Evolutionary conservation across 2,888 invertebrate genomes (phyloP).

Genomic region (Conchocele bisecta): DNA sequence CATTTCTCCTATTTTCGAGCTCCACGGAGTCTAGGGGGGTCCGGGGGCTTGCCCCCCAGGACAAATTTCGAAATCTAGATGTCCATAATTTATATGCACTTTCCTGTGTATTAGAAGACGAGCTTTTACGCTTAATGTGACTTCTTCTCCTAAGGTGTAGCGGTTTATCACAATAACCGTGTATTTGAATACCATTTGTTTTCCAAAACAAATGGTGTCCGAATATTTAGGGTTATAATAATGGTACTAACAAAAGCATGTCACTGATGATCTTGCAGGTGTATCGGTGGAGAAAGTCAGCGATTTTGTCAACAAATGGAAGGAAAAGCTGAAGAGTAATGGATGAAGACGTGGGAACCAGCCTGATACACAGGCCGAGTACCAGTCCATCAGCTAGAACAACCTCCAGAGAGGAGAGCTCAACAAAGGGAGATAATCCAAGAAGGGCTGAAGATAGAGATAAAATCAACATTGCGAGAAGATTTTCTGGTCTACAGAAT

Average conservation of each 20-base stretch:
- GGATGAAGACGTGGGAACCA: slow-evolving; percentile 85
- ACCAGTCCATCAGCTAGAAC: too few relatives aligned
- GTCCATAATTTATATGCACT: too few relatives aligned
- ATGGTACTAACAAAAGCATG: slow-evolving; percentile 11
- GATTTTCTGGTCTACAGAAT: background rate
- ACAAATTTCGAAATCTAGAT: too few relatives aligned
- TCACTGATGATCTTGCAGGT: slow-evolving; percentile 84
- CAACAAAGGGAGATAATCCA: background rate
- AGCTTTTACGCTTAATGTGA: too few relatives aligned
- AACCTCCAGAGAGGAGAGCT: too few relatives aligned
- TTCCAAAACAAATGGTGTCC: background rate
- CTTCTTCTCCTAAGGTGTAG: background rate
- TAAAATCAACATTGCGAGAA: background rate
- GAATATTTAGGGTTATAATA: background rate
- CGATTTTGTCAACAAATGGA: slow-evolving; percentile 93
- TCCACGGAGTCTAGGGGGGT: too few relatives aligned
- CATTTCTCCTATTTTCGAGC: too few relatives aligned
- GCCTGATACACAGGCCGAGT: too few relatives aligned
- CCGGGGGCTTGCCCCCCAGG: too few relatives aligned
- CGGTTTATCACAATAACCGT: too few relatives aligned
- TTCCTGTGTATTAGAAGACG: too few relatives aligned
- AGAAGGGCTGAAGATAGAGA: background rate
- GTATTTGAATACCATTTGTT: background rate
- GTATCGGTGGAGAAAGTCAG: slow-evolving; percentile 92
- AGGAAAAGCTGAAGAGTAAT: slow-evolving; percentile 88